phyloP scores from a whole-genome alignment of 2,113 vertebrate genomes.

The Equus przewalskii region DNA sequence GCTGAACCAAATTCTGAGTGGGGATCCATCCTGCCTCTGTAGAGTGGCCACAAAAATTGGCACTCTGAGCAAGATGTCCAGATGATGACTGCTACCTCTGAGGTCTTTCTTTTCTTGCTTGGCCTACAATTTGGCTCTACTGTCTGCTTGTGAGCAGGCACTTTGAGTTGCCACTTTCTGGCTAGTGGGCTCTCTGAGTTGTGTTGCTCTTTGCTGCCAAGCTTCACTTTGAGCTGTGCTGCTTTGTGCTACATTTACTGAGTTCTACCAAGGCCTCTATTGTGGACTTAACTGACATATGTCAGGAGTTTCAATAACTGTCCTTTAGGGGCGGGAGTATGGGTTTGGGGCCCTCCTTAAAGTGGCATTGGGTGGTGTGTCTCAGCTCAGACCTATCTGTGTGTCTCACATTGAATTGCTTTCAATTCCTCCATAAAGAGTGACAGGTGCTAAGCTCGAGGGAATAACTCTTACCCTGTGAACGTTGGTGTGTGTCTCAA shows the following conservation, averaged over 20 bases:
- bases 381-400: neutral
- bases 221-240: neutral
- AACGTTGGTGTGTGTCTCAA: neutral
- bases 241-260: neutral
- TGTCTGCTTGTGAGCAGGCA: neutral
- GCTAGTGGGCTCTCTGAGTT: neutral
- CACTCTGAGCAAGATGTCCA: neutral
- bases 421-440: neutral
- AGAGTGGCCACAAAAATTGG: neutral
- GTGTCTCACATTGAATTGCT: neutral
- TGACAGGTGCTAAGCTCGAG: neutral
- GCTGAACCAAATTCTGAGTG: neutral
- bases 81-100: neutral
- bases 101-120: neutral
- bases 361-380: neutral
- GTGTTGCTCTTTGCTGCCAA: neutral
- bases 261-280: neutral
- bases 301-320: neutral
- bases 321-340: neutral
- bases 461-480: neutral
- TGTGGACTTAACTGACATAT: neutral
- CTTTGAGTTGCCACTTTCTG: neutral
- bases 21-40: neutral
- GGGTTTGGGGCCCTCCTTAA: neutral
- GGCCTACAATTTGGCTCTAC: neutral